Base-by-base conservation (phyloP, 1,140 invertebrate species). In the Colletes latitarsis region DNA sequence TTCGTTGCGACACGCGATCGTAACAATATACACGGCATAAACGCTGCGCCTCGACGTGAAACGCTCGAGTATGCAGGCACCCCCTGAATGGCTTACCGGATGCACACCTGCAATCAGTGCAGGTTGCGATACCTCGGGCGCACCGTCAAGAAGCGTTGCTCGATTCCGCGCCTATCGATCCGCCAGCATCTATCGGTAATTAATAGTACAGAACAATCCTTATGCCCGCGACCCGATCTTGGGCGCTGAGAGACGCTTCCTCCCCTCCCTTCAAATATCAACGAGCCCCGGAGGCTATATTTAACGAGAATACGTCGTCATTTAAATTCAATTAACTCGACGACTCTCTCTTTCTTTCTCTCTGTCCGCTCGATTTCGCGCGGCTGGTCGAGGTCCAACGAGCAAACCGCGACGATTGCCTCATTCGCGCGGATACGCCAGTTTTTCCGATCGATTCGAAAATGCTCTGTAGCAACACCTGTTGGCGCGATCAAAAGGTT, bases 71-170 rank as follows among this genome's bases (percentile, higher is more conserved):
- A 63, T 82, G 83, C 69, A 83, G 77, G 62, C 72, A 88, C 87
- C 72, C 82, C 64, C 78, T 78, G 82, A 82, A 79, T 87, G 82
- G 86, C 72, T 84, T 60, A 69, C 82, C 85, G 86, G 82, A 88
- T 88, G 82, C 79, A 80, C 76, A 84, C 79, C 76, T 84, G 68
- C 69, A 55, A 82, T 84, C 79, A 79, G 74, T 76, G 53, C 79
- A 70, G 82, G 76, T 88, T 84, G 82, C 86, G 60, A 62, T 77
- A 64, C 63, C 53, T 52, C 79, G 81, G 86, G 72, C 82, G 84
- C 63, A 39, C 21, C 52, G 49, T 57, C 8, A 49, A 49, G 53
- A 9, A 55, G 58, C 8, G 55, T 21, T 17, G 12, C 67, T 17
- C 17, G n/a, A 67, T 46, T 10, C 30, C 1, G 10, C 19, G 46